These are phyloP conservation scores for Solenodon paradoxus DNA, from an alignment of 2,113 vertebrate species.

Conservation along the genomic window DNA sequence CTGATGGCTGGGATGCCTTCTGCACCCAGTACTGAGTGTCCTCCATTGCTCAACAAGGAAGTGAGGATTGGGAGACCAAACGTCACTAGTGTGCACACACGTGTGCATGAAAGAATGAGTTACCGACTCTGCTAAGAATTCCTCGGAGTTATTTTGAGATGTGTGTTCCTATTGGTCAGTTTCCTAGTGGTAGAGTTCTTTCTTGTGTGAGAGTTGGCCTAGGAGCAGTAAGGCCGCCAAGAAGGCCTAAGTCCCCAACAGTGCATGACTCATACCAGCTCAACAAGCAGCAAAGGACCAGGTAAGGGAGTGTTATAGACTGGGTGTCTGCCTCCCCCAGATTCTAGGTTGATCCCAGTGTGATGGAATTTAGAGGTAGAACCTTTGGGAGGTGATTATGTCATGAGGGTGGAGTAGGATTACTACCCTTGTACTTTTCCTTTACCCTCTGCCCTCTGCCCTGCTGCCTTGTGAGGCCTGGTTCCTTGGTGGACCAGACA, in stretches of 20 bases:
- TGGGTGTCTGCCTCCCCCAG: fast-evolving
- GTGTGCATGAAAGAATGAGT: neutral
- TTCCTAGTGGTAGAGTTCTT: neutral
- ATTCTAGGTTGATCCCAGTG: neutral
- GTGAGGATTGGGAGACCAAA: neutral
- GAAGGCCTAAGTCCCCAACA: neutral
- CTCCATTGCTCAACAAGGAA: fast-evolving
- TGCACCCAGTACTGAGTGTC: neutral
- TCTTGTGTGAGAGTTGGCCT: neutral
- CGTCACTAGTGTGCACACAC: fast-evolving
- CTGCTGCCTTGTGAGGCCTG: neutral
- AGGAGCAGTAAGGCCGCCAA: neutral
- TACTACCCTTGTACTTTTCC: neutral
- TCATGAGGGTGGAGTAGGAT: no score
- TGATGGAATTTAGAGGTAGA: no score
- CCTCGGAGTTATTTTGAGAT: neutral
- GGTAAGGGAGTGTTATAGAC: neutral
- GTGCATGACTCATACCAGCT: no score
- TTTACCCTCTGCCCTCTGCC: no score
- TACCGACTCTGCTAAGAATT: neutral
- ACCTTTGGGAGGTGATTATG: no score
- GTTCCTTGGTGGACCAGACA: no score
- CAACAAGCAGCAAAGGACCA: neutral
- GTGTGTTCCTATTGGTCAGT: fast-evolving
- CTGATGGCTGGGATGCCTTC: neutral